A percentile compares a stretch with the other conserved stretches of the same genome.
These are phyloP conservation scores for Pantherophis guttatus DNA, from an alignment of 2,113 vertebrate genomes.

Conservation along the genomic window DNA sequence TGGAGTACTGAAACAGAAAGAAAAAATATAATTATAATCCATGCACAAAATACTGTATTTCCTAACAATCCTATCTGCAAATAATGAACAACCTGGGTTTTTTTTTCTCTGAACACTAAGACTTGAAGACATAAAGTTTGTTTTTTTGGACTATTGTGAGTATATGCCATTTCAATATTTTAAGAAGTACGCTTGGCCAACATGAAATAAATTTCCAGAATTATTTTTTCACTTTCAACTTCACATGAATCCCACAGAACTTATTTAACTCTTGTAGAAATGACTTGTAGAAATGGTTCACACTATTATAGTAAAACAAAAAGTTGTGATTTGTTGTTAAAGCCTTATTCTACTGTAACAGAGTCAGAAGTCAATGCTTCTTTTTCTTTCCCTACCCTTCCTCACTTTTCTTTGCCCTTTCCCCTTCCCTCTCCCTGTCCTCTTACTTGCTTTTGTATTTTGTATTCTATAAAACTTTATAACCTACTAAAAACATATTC, in stretches of 20 bases:
- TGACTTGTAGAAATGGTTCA: too few relatives aligned
- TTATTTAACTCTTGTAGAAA: too few relatives aligned
- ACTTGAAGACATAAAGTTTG: background rate
- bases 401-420: too few relatives aligned
- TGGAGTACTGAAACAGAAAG: conserved; percentile 82
- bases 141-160: background rate
- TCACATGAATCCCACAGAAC: background rate
- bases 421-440: too few relatives aligned
- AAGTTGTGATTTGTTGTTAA: too few relatives aligned
- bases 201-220: background rate
- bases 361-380: too few relatives aligned
- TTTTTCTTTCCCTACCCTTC: too few relatives aligned
- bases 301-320: too few relatives aligned
- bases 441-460: too few relatives aligned
- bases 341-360: too few relatives aligned
- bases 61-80: background rate
- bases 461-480: too few relatives aligned
- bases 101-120: background rate
- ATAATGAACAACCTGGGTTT: background rate
- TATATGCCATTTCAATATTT: background rate
- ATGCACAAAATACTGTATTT: background rate
- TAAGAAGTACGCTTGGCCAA: background rate
- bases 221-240: background rate
- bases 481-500: too few relatives aligned
- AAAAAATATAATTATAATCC: background rate